phyloP scores from a whole-genome alignment of 2,888 invertebrate species.

The Drosophila hamatofila region DNA sequence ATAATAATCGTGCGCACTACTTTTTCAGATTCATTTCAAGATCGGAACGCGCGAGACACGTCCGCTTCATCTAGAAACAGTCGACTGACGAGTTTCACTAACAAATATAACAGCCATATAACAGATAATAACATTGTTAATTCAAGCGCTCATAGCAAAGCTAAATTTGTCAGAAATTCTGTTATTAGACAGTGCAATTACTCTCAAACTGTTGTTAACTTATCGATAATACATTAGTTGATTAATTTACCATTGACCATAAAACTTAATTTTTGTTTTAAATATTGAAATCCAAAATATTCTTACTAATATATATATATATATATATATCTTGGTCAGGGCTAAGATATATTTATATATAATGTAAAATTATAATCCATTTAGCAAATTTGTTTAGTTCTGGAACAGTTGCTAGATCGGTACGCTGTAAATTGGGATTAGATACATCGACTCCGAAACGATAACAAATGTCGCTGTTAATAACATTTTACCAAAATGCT shows the following conservation, averaged over 20 bases:
- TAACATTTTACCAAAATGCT: constrained; percentile 9
- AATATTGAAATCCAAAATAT: not conserved
- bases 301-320: not conserved
- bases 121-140: constrained; percentile 33
- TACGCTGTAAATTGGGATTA: not conserved
- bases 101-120: constrained; percentile 50
- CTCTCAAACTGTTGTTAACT: constrained; percentile 4
- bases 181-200: constrained; percentile 18
- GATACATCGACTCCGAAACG: constrained; percentile 1
- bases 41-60: constrained; percentile 54
- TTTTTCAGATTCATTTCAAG: constrained; percentile 40
- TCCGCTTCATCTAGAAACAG: constrained; percentile 45
- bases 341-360: not conserved
- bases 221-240: constrained; percentile 5
- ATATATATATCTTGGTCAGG: too few relatives aligned
- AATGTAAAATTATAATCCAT: not conserved
- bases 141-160: constrained; percentile 14
- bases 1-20: constrained; percentile 18
- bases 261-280: not conserved
- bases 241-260: not conserved
- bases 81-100: constrained; percentile 54
- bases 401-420: not conserved
- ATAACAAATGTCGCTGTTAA: not conserved
- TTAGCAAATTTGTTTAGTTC: not conserved
- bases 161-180: constrained; percentile 77